Base-by-base conservation (phyloP, 1,140 invertebrate genomes). In the Apocrypta bakeri region DNA sequence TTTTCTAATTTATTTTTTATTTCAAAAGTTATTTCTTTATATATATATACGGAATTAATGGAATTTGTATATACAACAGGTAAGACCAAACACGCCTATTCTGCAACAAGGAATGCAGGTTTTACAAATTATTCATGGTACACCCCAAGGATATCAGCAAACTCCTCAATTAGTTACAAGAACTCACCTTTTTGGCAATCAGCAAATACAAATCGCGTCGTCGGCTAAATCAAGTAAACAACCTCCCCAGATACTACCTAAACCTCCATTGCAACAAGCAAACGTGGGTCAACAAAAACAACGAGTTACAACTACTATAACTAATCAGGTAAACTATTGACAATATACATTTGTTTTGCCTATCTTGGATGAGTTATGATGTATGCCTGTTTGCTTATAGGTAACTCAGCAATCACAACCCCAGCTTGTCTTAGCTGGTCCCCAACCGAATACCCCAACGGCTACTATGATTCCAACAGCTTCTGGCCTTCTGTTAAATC, bases 21-120 rank as follows among this genome's bases (percentile, higher is more conserved):
- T 24, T 29, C 12, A n/a, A 31, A 17, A 17, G 0, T 11, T 37
- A 21, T 1, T 27, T 3, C 71, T 33, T 48, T 73, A 12, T n/a
- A 73, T 12, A 21, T 0, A 73, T 2, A 48, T n/a, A n/a, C n/a
- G n/a, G 27, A n/a, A 21, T 21, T 21, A 1, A 14, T 66, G 7
- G 11, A 48, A 73, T 85, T 81, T 82, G 31, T 12, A 64, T 74
- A n/a, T 73, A 2, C 48, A 56, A 3, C 17, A 91, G 88, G 91
- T 92, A 40, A 89, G 91, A 83, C 88, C 91, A 21, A 92, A 90
- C 82, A 92, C 91, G 61, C 91, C 91, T 0, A 90, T 92, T 80
- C 79, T 92, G 25, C 91, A 92, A 76, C 91, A 91, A 86, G 91
- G 91, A 24, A 92, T 92, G 91, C 91, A 92, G 78, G 91, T 92